A percentile compares a stretch with the other conserved stretches of the same genome.
phyloP scores from a whole-genome alignment of 64 coral and sea anemone species.

The Pachyseris speciosa region DNA sequence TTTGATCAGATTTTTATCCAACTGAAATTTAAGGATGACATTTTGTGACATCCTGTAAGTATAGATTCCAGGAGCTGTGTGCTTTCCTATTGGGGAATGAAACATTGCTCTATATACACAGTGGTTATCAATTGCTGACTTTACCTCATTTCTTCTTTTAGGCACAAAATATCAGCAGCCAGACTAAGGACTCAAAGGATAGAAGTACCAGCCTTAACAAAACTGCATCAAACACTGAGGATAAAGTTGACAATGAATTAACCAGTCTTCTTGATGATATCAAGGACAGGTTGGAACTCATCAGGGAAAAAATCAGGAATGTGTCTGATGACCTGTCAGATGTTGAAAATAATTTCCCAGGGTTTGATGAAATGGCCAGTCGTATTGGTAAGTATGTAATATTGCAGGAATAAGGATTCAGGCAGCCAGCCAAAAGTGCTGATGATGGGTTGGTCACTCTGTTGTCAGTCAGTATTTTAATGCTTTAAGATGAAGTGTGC shows the following conservation, averaged over 20 bases:
- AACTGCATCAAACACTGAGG: not conserved
- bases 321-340: constrained; percentile 12
- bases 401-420: too few species aligned
- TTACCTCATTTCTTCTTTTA: not conserved
- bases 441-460: too few species aligned
- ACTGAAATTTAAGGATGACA: too few species aligned
- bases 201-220: constrained; percentile 5
- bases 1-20: too few species aligned
- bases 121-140: not conserved
- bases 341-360: not conserved
- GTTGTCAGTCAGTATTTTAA: too few species aligned
- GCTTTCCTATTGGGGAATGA: too few species aligned
- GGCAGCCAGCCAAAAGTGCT: too few species aligned
- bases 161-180: constrained; percentile 16
- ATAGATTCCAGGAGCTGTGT: too few species aligned
- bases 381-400: constrained; percentile 14
- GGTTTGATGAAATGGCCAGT: not conserved
- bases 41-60: too few species aligned
- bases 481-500: too few species aligned
- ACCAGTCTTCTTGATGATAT: constrained; percentile 13
- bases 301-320: constrained; percentile 43
- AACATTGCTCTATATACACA: too few species aligned
- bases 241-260: constrained; percentile 65
- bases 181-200: constrained; percentile 10
- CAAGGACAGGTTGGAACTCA: constrained; percentile 21